Evolutionary conservation across 2,888 invertebrate species (phyloP), one percentile per base, ranked within the genome.

Genomic region (Malthinus flaveolus): DNA sequence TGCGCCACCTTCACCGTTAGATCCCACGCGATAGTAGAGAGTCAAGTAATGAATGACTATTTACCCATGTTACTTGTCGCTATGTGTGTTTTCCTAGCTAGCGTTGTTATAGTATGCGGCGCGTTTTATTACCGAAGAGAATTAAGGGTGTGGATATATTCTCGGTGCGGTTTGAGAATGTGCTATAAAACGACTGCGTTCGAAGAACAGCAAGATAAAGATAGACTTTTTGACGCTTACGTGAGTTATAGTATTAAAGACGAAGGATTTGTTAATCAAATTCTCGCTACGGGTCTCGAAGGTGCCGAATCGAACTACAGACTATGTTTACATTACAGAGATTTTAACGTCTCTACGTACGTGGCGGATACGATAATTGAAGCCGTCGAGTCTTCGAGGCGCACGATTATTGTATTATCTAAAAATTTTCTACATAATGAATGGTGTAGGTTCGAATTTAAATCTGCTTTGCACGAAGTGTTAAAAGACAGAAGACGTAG

Each of bases 361-460:
- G 90, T 96, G 11, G 90, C 93, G 9, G 96, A 97, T 76, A 95
- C 95, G 47, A 91, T 97, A 57, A 89, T 93, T 68, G 92, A 93
- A 76, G 95, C 95, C 1, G 93, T 95, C 13, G 94, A 95, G 76
- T 90, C 91, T 51, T 93, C 95, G 46, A 88, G 93, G 68, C 85
- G 95, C 70, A 93, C 95, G 37, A 90, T 97, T 61, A 85, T 97
- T 67, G 90, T 97, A 59, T 80, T 97, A 58, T 95, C 95, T 11
- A 91, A 92, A 78, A 93, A 93, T 81, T 97, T 97, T 80, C 84
- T 97, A 63, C 90, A 93, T 80, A 93, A 93, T 79, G 96, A 97
- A 81, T 97, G 97, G 97, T 89, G 91, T 71, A 86, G 92, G 67
- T 93, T 95, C 77, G 97, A 97, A 80, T 95, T 97, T 79, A 94